Evolutionary conservation across 2,888 invertebrate genomes (phyloP).

Genomic region (Tachystola acroxantha): DNA sequence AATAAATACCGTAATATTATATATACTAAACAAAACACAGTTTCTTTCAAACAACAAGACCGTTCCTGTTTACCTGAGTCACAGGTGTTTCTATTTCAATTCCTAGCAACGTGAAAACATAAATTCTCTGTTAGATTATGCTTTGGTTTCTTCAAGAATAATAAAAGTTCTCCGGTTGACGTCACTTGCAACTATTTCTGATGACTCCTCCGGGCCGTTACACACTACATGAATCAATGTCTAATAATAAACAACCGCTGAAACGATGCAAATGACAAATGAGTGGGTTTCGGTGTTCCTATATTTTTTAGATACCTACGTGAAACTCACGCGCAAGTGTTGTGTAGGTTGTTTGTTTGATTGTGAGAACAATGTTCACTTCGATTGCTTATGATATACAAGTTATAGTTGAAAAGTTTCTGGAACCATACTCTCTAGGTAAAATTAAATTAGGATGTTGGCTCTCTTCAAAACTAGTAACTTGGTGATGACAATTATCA

Average conservation of each 20-base stretch:
- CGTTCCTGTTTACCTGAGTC: no score
- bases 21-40: no score
- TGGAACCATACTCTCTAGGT: background rate
- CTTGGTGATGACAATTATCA: no score
- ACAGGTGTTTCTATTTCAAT: no score
- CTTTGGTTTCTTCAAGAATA: slow-evolving; percentile 32
- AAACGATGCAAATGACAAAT: slow-evolving; percentile 51
- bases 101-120: slow-evolving; percentile 4
- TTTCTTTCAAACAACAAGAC: no score
- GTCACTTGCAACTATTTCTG: slow-evolving; percentile 58
- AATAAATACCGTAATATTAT: no score
- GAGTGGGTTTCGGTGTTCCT: slow-evolving; percentile 17
- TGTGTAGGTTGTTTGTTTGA: slow-evolving; percentile 5
- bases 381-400: slow-evolving; percentile 43
- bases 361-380: slow-evolving; percentile 33
- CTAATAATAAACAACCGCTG: slow-evolving; percentile 53
- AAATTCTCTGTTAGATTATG: slow-evolving; percentile 15
- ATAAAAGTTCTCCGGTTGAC: slow-evolving; percentile 51
- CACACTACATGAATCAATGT: slow-evolving; percentile 59
- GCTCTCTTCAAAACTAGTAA: no score
- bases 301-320: background rate
- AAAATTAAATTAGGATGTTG: background rate
- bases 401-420: slow-evolving; percentile 35
- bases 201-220: slow-evolving; percentile 36
- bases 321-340: background rate